phyloP scores from a whole-genome alignment of 2,797 vertebrate genomes.

The Gymnodraco acuticeps region DNA sequence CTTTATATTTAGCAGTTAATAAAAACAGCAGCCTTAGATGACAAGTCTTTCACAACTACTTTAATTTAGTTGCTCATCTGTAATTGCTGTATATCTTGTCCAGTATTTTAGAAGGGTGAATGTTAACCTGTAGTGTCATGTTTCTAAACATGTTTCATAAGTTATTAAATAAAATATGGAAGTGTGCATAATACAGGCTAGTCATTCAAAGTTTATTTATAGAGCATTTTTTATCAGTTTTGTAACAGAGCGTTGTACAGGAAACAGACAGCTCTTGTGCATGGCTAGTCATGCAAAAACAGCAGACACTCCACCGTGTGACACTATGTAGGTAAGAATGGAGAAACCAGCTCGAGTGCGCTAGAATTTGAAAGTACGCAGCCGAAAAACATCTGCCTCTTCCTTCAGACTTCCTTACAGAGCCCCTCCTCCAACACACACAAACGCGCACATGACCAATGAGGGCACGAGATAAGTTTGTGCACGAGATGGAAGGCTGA shows the following conservation, averaged over 20 bases:
- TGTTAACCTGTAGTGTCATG: not conserved
- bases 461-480: too few relatives aligned
- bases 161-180: not conserved
- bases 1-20: not conserved
- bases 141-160: not conserved
- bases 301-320: not conserved
- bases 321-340: not conserved
- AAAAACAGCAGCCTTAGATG: not conserved
- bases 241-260: slow-evolving; percentile 33
- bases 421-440: too few relatives aligned
- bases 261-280: slow-evolving; percentile 28
- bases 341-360: too few relatives aligned
- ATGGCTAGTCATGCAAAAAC: not conserved
- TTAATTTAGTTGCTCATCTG: not conserved
- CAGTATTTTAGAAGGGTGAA: not conserved
- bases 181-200: not conserved
- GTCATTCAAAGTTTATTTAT: slow-evolving; percentile 29
- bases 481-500: too few relatives aligned
- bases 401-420: too few relatives aligned
- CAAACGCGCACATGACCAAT: too few relatives aligned
- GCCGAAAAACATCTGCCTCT: too few relatives aligned
- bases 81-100: not conserved
- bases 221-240: slow-evolving; percentile 53
- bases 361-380: too few relatives aligned
- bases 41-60: not conserved